Conservation (phyloP, 2,888 invertebrate species). For the Leucozona laternaria region DNA sequence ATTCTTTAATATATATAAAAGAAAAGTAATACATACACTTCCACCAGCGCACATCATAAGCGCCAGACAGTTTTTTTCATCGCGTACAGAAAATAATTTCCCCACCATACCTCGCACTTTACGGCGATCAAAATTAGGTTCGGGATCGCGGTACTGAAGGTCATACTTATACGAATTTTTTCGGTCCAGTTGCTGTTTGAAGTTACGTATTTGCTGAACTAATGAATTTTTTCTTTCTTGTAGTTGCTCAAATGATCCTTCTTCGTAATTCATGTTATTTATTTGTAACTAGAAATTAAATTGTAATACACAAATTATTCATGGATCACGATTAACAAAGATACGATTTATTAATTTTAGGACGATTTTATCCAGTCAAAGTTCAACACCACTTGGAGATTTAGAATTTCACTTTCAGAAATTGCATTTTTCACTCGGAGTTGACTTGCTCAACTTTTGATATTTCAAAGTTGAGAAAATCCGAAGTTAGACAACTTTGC, state of each 20-base stretch:
- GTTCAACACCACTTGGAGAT: too few species aligned
- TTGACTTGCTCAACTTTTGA: too few species aligned
- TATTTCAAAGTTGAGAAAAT: too few species aligned
- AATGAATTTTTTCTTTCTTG: slow-evolving; percentile 84
- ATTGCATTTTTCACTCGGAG: too few species aligned
- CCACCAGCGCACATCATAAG: slow-evolving; percentile 94
- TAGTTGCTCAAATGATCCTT: slow-evolving; percentile 86
- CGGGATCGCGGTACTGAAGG: slow-evolving; percentile 92
- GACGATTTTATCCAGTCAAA: too few species aligned
- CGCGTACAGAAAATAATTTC: slow-evolving; percentile 89
- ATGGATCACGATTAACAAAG: background rate
- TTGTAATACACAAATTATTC: background rate
- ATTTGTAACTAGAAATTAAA: slow-evolving; percentile 84
- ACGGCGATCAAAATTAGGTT: slow-evolving; percentile 87
- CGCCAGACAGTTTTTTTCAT: slow-evolving; percentile 89
- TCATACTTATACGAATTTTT: slow-evolving; percentile 81
- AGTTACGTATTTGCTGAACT: slow-evolving; percentile 85
- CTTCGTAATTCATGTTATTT: slow-evolving; percentile 86
- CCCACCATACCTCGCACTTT: slow-evolving; percentile 92
- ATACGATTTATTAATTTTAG: background rate
- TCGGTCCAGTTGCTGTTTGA: slow-evolving; percentile 82
- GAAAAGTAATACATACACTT: slow-evolving; percentile 86
- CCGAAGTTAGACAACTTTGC: too few species aligned
- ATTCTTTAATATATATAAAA: background rate
- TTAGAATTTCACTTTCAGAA: too few species aligned